These are phyloP conservation scores for Anneissia japonica DNA, from an alignment of 35 echinoderm and acorn worm species.

Conservation along the genomic window DNA sequence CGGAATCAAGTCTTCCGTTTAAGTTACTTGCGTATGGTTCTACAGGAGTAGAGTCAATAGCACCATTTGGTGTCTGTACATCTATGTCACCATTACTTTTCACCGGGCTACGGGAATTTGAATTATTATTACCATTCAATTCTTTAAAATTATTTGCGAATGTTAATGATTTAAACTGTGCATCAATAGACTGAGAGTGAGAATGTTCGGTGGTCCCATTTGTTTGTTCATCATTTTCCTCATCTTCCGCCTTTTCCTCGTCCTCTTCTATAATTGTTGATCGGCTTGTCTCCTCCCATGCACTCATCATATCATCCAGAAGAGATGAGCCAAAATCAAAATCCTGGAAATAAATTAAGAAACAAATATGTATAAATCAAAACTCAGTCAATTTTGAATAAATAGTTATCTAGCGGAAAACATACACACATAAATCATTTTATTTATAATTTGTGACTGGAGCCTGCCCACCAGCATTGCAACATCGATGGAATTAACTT, in stretches of 20 bases:
- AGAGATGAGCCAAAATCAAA: constrained; percentile 15
- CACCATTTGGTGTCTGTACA: background rate
- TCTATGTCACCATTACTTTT: background rate
- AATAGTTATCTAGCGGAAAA: too few species aligned
- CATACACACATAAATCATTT: too few species aligned
- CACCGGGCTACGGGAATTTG: background rate
- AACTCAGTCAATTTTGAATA: too few species aligned
- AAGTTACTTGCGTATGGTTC: background rate
- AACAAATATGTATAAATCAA: too few species aligned
- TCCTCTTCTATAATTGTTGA: background rate
- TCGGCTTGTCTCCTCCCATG: background rate
- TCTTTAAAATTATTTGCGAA: background rate
- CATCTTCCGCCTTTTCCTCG: background rate
- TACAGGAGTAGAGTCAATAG: background rate
- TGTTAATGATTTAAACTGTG: background rate
- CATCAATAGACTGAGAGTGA: background rate
- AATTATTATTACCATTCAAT: background rate
- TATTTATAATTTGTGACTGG: too few species aligned
- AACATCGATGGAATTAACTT: too few species aligned
- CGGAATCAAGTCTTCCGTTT: background rate
- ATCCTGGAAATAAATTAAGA: background rate
- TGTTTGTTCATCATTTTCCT: background rate
- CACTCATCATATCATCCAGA: constrained; percentile 8
- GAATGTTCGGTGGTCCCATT: background rate
- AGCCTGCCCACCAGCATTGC: too few species aligned